Evolutionary conservation across 2,113 vertebrate genomes (phyloP).

Genomic region (Athene noctua): DNA sequence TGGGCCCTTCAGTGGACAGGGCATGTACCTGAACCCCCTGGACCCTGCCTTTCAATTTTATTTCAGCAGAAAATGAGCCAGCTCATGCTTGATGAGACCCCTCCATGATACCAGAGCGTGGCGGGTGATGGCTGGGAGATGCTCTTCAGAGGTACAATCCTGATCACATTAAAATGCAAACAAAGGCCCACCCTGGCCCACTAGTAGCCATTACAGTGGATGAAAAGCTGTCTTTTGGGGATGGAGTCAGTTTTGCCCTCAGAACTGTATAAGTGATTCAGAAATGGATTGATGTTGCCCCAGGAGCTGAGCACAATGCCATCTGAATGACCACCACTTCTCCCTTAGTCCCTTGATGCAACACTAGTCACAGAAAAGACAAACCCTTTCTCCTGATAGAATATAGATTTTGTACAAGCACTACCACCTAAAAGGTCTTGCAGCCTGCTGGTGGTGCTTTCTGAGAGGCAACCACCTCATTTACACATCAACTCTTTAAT

Average conservation of each 20-base stretch:
- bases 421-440: background rate
- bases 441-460: background rate
- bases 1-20: background rate
- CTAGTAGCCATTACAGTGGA: rapidly evolving
- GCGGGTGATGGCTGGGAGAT: background rate
- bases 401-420: background rate
- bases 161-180: background rate
- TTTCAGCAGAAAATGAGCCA: background rate
- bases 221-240: background rate
- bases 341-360: background rate
- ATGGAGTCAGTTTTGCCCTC: background rate
- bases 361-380: background rate
- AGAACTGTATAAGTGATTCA: background rate
- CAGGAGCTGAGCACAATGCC: background rate
- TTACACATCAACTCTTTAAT: background rate
- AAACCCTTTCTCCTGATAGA: background rate
- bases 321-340: background rate
- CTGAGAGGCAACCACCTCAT: background rate
- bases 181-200: background rate
- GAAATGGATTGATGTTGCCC: rapidly evolving
- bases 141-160: background rate
- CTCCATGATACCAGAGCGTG: background rate
- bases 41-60: background rate
- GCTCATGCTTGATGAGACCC: background rate
- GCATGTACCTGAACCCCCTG: background rate